Evolutionary conservation across 2,797 vertebrate species (phyloP), one percentile per base, ranked within the genome.

Genomic region (Eleutherodactylus coqui): DNA sequence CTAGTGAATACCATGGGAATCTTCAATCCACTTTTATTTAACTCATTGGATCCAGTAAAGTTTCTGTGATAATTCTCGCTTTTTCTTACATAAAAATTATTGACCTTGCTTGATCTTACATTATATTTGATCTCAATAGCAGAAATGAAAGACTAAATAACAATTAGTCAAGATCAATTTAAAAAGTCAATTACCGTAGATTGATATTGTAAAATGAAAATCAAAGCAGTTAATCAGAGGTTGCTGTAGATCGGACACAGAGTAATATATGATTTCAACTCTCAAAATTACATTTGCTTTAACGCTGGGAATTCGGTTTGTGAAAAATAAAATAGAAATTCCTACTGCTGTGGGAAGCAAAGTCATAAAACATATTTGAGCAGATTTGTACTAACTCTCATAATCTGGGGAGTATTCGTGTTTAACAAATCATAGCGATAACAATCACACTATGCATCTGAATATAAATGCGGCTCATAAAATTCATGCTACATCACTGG

Each of bases 371-470:
- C 78, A 84, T 87, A 87, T 87, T 84, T 87, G 86, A 87, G 69
- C 34, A 85, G 86, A 87, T 87, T 85, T 87, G 82, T 69, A 87
- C 77, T 75, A 84, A 85, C 78, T 64, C 78, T 85, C 47, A 58
- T 87, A 87, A 85, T 87, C 86, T 87, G 77, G 77, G 86, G 70
- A 81, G 82, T 87, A 81, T 87, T 87, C 82, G 85, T 87, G 86
- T 85, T 87, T 85, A 87, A 87, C 86, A 87, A 84, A 87, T 87
- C 86, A 87, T 75, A 53, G 82, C 60, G 55, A 84, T 87, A 84
- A 87, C 77, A 87, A 87, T 87, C 82, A 64, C 86, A 81, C 86
- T 87, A 87, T 87, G 86, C 70, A 69, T 84, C 86, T 76, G 86
- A 87, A 87, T 84, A 87, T 87, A 87, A 87, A 87, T 84, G 78